Evolutionary conservation across 2,113 vertebrate species (phyloP).

Genomic region (Eubucco bourcierii): DNA sequence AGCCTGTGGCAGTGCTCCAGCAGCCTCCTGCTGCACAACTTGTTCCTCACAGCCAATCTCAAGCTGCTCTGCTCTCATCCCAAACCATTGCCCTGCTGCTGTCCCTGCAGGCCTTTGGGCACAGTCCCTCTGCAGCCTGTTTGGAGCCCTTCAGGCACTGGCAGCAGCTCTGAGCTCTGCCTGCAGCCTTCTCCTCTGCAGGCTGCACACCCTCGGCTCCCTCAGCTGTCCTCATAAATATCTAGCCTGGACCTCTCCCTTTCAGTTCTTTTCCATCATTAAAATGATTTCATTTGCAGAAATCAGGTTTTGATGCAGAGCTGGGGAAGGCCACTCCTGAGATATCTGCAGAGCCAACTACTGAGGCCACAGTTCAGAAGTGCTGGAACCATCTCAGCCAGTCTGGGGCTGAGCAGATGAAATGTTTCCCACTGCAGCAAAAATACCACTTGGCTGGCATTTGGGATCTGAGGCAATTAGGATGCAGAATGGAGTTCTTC

Average conservation of each 20-base stretch:
- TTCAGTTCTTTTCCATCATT: neutral
- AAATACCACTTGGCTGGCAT: constrained; percentile 29
- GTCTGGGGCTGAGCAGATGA: neutral
- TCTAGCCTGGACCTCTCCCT: neutral
- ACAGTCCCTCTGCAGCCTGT: no score
- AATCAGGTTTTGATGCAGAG: neutral
- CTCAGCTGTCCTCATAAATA: no score
- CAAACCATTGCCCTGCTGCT: no score
- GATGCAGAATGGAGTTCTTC: neutral
- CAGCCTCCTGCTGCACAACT: no score
- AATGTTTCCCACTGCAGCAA: neutral
- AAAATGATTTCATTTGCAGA: neutral
- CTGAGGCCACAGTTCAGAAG: constrained; percentile 1
- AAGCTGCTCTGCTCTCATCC: no score
- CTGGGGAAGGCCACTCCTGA: rapidly evolving
- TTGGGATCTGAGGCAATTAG: neutral
- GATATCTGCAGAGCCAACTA: constrained; percentile 67
- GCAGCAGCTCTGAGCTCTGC: no score
- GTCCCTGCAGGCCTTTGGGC: no score
- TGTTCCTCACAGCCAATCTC: no score
- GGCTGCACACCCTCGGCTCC: no score
- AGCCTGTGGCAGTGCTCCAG: no score
- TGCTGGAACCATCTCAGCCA: neutral
- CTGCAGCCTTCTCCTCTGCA: no score
- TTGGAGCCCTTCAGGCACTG: no score